Base-by-base conservation (phyloP, 2,113 vertebrate genomes). In the Rhizomys pruinosus region DNA sequence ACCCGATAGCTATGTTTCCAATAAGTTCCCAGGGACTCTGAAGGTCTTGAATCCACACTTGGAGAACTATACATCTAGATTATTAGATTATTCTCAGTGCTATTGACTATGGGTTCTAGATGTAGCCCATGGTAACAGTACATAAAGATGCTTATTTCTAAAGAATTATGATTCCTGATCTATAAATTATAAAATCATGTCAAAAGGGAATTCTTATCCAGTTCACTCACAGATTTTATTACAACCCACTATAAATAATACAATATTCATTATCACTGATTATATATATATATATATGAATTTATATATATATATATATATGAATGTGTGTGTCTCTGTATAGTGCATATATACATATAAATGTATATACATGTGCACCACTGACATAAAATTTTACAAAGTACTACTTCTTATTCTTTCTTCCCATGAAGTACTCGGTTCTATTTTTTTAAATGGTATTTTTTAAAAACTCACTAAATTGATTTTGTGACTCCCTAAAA, bases 401-500 rank as follows among this genome's bases (percentile, higher is more conserved):
- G 32, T 11, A 78, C 27, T 57, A 84, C 4, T 90, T 47, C 4
- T 90, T 47, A 74, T 57, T 10, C 20, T 88, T 91, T 77, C 63
- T 92, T 52, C 39, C 34, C 37, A 11, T 78, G 78, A 87, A 42
- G 6, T 29, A 76, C 47, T 76, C 47, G 55, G 47, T 79, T 85
- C n/a, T 90, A 57, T 74, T 82, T 69, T 92, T 69, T 19, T 44
- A 93, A 88, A 85, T 29, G 29, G 7, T 59, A 68, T 69, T n/a
- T n/a, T n/a, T n/a, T n/a, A n/a, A 52, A 91, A 89, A 89, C 34
- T 66, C 86, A 90, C 37, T 92, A 66, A 86, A 76, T 47, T 87
- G n/a, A 88, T 94, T 92, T 94, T 44, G 89, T 47, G 89, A 66
- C 79, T 91, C 52, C 72, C 15, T 25, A 68, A 80, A 87, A 39